Evolutionary conservation across 2,113 vertebrate genomes (phyloP).

Genomic region (Centrocercus urophasianus): DNA sequence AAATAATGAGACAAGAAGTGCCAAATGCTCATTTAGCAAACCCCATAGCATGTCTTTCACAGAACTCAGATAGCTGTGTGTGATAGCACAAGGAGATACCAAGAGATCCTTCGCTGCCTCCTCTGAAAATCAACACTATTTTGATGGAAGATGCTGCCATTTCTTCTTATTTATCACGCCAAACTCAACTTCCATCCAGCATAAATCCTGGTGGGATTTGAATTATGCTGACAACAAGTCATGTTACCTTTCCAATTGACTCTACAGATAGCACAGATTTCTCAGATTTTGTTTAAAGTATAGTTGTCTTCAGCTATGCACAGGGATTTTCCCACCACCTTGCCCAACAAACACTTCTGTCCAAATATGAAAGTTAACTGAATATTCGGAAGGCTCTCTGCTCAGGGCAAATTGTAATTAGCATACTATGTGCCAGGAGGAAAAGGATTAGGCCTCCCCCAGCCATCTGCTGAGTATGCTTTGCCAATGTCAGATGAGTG

Average conservation of each 20-base stretch:
- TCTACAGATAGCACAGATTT: not conserved
- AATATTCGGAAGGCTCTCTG: not conserved
- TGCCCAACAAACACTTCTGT: not conserved
- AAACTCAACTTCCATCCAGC: not conserved
- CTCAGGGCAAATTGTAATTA: constrained; percentile 12
- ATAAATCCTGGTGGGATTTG: not conserved
- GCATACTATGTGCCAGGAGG: constrained; percentile 2
- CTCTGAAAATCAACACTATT: constrained; percentile 5
- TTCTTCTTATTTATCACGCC: not conserved
- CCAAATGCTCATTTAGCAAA: not conserved
- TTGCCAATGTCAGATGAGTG: constrained; percentile 43
- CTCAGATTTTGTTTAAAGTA: not conserved
- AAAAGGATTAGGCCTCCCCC: not conserved
- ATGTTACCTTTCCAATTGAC: not conserved
- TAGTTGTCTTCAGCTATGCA: not conserved
- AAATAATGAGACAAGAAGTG: constrained; percentile 3
- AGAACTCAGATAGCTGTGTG: not conserved
- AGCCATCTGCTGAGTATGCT: constrained; percentile 23
- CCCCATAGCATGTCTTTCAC: not conserved
- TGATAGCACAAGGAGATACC: not conserved
- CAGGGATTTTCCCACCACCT: not conserved
- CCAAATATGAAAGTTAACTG: not conserved
- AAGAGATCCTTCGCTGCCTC: not conserved
- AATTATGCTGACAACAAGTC: not conserved
- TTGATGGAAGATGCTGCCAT: not conserved